Base-by-base conservation (phyloP, 2,113 vertebrate species). In the Ictalurus furcatus region DNA sequence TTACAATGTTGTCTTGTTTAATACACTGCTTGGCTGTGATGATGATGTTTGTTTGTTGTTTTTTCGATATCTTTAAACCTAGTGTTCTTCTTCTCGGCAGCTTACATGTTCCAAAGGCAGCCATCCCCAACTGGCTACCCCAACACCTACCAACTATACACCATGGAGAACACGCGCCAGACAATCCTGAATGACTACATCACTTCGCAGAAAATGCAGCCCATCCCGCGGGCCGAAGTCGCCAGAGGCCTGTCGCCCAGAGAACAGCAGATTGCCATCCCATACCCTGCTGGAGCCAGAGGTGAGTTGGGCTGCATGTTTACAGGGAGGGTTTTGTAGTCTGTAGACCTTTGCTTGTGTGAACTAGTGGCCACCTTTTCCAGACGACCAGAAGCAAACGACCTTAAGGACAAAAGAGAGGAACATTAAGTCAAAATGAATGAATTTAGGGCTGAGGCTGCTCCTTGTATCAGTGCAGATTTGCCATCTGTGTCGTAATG, bases 121-220 rank as follows among this genome's bases (percentile, higher is more conserved):
- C 97, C 97, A 1, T 99, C 98, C 0, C 98, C 98, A 21, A 97
- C 97, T 0, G 97, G 97, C 82, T 99, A 98, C 94, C 98, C 97
- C 63, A 99, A 97, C 93, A 98, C 97, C 83, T 99, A 99, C 92
- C 98, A 99, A 94, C 96, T 99, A 91, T 99, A 99, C 5, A 98
- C 98, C 14, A 99, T 99, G 98, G 98, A 99, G 94, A 99, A 99
- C 90, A 99, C 98, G 0, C 95, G 98, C 2, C 98, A 99, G 96
- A 99, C 98, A 92, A 99, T 99, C 94, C 95, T 99, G 40, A 99
- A 99, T 0, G 98, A 99, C 93, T 99, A 99, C 92, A 99, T 99
- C 95, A 99, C 98, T 71, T 99, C 98, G 52, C 98, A 99, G 94
- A 98, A 99, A 95, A 99, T 99, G 98, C 98, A 98, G 89, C 97